Conservation (phyloP, 2,797 vertebrate genomes). For the Rhabdophis nuchalis region DNA sequence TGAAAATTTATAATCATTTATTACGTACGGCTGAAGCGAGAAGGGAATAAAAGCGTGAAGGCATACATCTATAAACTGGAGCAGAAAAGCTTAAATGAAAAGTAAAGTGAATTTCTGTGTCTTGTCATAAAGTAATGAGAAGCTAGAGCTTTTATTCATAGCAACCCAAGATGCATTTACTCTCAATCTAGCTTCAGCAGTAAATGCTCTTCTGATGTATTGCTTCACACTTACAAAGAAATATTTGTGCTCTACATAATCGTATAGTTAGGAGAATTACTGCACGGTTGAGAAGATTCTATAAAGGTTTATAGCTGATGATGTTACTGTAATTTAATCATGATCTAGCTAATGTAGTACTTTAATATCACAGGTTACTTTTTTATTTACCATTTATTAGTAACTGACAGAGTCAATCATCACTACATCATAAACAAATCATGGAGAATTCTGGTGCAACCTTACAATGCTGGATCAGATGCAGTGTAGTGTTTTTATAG, state of each 20-base stretch:
- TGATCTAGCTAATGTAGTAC: slow-evolving; percentile 77
- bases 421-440: slow-evolving; percentile 77
- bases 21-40: slow-evolving; percentile 78
- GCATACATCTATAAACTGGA: slow-evolving; percentile 80
- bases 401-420: slow-evolving; percentile 79
- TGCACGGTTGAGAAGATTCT: slow-evolving; percentile 75
- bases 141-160: slow-evolving; percentile 84
- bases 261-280: slow-evolving; percentile 77
- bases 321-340: slow-evolving; percentile 79
- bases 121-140: slow-evolving; percentile 86
- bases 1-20: slow-evolving; percentile 94
- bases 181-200: slow-evolving; percentile 76
- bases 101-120: slow-evolving; percentile 88
- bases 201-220: slow-evolving; percentile 83
- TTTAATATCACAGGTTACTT: slow-evolving; percentile 74
- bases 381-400: slow-evolving; percentile 81
- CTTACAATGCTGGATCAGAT: slow-evolving; percentile 56
- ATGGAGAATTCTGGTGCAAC: slow-evolving; percentile 58
- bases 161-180: slow-evolving; percentile 75
- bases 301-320: slow-evolving; percentile 78
- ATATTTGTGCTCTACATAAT: slow-evolving; percentile 83
- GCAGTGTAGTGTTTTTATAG: slow-evolving; percentile 15
- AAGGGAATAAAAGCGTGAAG: slow-evolving; percentile 85
- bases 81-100: slow-evolving; percentile 83
- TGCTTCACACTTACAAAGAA: slow-evolving; percentile 78